Evolutionary conservation across 2,797 vertebrate genomes (phyloP), one percentile per base, ranked within the genome.

Genomic region (Sebastes jordani): DNA sequence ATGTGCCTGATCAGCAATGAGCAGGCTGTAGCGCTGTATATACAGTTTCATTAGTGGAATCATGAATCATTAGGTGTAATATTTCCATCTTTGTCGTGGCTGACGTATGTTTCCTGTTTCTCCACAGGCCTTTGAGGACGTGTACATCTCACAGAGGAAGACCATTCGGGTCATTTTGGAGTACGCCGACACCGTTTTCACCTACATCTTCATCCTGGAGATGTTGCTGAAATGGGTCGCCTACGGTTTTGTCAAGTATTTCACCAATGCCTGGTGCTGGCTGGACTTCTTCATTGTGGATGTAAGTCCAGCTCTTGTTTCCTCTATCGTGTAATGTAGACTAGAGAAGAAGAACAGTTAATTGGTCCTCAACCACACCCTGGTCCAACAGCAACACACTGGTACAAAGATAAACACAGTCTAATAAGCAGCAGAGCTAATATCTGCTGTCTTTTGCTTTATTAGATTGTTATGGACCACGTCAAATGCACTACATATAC

Each of bases 201-300:
- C 98, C 18, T 99, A 99, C 93, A 99, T 99, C 86, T 99, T 99
- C 93, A 99, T 99, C 93, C 94, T 99, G 96, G 99, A 99, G 95
- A 99, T 99, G 99, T 71, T 99, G 93, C 96, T 99, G 49, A 99
- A 99, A 83, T 99, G 99, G 99, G 97, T 98, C 0, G 99, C 99
- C 67, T 99, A 99, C 0, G 99, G 99, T 62, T 99, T 99, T 20
- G 97, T 98, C 86, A 99, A 99, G 91, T 99, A 99, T 92, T 99
- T 99, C 95, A 99, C 98, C 67, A 99, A 99, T 0, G 98, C 98
- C 86, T 99, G 98, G 98, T 99, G 98, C 93, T 99, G 98, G 98
- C 96, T 99, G 89, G 98, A 99, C 93, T 99, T 99, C 97, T 98
- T 99, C 95, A 99, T 99, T 85, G 98, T 99, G 91, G 98, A 99